Base-by-base conservation (phyloP, 2,113 vertebrate species). In the Paramisgurnus dabryanus region DNA sequence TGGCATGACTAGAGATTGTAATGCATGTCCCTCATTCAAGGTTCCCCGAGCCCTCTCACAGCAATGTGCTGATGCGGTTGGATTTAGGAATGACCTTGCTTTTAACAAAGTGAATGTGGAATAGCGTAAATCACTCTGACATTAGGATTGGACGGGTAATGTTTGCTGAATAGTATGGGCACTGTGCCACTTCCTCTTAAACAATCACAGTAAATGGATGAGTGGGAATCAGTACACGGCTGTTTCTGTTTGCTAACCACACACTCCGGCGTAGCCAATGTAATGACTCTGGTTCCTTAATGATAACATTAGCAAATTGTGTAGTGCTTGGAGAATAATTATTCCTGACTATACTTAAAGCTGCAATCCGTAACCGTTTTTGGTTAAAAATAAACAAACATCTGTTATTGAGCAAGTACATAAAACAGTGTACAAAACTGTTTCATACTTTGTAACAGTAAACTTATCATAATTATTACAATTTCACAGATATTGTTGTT, bases 61-160 rank as follows among this genome's bases (percentile, higher is more conserved):
- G 60, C 34, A 72, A 64, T 72, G 67, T 66, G 81, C 81, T 83
- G 81, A 83, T 79, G 70, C 55, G 3, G 70, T 65, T 43, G 13
- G 70, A 83, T 75, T 73, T 68, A 45, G 81, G 76, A 79, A 72
- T 75, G 72, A 83, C 76, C 70, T 79, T 83, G 76, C 76, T 61
- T 63, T 45, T 72, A 61, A 55, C 0, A 66, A 65, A 83, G 41
- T 43, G 69, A 68, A 67, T 67, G 53, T 74, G 53, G 71, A 81
- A 67, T 76, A 64, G 12, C 15, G 50, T 53, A 53, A 49, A 77
- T 77, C 75, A 77, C 71, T 60, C 17, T 47, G 70, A 17, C 55
- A 47, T 73, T 50, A 76, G 53, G 66, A 67, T 67, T 57, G 11
- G 49, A 60, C 49, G 15, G 18, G 47, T 58, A 57, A 60, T 58